These are phyloP conservation scores for Xestobium rufovillosum DNA, from an alignment of 2,888 invertebrate genomes.

Conservation along the genomic window DNA sequence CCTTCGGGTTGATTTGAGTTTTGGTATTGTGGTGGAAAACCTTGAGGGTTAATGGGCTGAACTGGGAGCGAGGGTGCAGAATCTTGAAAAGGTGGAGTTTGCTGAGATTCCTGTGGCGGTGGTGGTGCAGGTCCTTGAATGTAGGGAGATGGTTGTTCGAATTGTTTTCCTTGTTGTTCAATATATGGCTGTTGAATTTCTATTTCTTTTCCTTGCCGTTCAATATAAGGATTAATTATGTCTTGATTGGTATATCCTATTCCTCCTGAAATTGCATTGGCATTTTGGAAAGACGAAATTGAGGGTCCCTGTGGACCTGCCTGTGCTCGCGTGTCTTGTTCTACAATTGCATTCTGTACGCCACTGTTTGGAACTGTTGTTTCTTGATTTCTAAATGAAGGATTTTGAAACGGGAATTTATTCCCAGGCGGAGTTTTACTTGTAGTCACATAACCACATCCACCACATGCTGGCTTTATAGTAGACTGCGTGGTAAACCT, in stretches of 20 bases:
- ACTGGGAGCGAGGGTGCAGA: neutral
- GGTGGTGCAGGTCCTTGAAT: neutral
- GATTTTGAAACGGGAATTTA: constrained; percentile 30
- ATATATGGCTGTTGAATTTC: neutral
- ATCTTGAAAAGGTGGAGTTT: no score
- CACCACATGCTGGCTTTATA: constrained; percentile 49
- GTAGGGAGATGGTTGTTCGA: neutral
- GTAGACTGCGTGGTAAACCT: constrained; percentile 38
- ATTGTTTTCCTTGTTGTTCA: neutral
- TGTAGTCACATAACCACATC: constrained; percentile 52
- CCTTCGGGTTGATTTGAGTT: neutral
- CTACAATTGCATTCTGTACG: neutral
- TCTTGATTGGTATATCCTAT: no score
- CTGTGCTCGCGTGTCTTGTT: no score
- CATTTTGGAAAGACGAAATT: no score
- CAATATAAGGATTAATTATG: no score
- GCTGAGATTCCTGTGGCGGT: neutral
- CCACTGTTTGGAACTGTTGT: no score
- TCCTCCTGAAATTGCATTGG: no score
- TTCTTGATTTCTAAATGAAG: constrained; percentile 26
- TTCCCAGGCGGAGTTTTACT: constrained; percentile 36
- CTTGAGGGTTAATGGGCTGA: neutral
- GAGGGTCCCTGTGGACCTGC: constrained; percentile 2
- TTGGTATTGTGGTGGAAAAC: neutral
- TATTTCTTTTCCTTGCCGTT: neutral